Evolutionary conservation across 1,140 invertebrate species (phyloP), one percentile per base, ranked within the genome.

Genomic region (Aradophagus sp.): DNA sequence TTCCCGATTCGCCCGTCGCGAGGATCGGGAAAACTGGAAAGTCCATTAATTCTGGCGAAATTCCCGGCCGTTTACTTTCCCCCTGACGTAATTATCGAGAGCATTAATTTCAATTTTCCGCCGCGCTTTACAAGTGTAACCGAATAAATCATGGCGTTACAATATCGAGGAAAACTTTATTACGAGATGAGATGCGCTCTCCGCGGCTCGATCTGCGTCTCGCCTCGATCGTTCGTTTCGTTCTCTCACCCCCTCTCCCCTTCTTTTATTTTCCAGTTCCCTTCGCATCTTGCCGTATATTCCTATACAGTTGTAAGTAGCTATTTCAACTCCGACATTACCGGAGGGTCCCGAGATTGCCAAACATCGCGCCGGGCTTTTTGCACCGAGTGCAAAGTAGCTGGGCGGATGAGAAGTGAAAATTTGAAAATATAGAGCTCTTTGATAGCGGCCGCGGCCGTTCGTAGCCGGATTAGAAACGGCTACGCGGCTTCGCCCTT

Each of bases 361-460:
- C 39, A 31, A 56, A 70, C 61, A 59, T 47, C 58, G 59, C 17
- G 44, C 5, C 12, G 16, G 39, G 58, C 58, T 53, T 70, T 58
- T 63, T 52, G 67, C 45, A 29, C 26, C 34, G n/a, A 69, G 56
- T 50, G 56, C 36, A 52, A 52, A 70, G 45, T 62, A 52, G 59
- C 39, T 52, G 27, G 8, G 23, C 45, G 32, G 42, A 48, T 42
- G 56, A 50, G 52, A 58, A 62, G 50, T 50, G 44, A 23, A 70
- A 63, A 70, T 70, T 63, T 62, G 53, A 58, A 70, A 58, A 70
- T 63, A 63, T 58, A 63, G 52, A 50, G 47, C 32, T 41, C 23
- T 50, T 32, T 45, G 58, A 63, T 69, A 56, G 50, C 5, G 38
- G 26, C 56, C 32, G 42, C 12, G 50, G 56, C 56, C 44, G 50